Conservation (phyloP, 2,113 vertebrate species). For the Psittacus erithacus region DNA sequence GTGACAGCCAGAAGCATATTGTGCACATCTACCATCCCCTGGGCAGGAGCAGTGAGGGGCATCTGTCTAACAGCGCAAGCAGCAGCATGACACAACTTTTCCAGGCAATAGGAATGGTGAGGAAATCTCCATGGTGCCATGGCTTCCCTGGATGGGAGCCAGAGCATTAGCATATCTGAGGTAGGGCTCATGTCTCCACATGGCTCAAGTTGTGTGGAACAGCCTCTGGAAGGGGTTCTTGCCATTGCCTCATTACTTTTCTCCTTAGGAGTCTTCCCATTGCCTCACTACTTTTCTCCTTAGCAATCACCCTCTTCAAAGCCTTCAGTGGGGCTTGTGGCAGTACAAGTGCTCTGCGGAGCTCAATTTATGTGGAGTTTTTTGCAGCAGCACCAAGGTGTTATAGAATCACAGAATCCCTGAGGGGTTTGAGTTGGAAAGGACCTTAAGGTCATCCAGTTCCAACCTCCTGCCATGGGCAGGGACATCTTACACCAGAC, state of each 20-base stretch:
- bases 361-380: neutral
- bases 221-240: neutral
- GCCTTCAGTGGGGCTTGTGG: neutral
- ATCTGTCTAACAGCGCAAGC: neutral
- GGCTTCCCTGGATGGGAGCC: constrained; percentile 4
- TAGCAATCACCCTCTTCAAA: accelerated
- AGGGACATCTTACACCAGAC: too few relatives aligned
- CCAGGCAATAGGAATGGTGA: neutral
- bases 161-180: constrained; percentile 40
- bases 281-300: neutral
- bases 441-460: neutral
- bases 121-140: neutral
- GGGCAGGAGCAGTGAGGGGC: neutral
- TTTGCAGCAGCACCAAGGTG: neutral
- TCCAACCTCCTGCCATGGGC: neutral
- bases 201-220: neutral
- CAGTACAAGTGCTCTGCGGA: neutral
- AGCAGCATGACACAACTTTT: neutral
- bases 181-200: neutral
- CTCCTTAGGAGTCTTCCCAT: neutral
- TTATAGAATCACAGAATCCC: neutral
- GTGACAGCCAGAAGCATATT: neutral
- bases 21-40: neutral
- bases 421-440: neutral
- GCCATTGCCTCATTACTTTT: neutral